A percentile compares a stretch with the other conserved stretches of the same genome.
These are phyloP conservation scores for Sprattus sprattus DNA, from an alignment of 2,113 vertebrate species.

Conservation along the genomic window DNA sequence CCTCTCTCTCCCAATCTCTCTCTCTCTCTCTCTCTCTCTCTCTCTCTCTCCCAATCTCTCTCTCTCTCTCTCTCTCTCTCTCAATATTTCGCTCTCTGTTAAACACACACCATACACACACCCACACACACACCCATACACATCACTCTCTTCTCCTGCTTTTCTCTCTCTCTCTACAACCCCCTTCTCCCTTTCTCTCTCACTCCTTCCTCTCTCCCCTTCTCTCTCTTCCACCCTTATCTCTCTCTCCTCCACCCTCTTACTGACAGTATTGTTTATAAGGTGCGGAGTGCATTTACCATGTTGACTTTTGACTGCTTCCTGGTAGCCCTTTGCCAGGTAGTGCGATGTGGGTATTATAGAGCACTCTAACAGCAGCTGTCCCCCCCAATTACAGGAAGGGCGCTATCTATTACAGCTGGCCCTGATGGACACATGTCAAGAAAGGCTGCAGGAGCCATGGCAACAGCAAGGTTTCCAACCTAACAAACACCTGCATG, in stretches of 20 bases:
- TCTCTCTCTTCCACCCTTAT: not conserved
- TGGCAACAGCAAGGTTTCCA: not conserved
- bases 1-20: not conserved
- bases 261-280: not conserved
- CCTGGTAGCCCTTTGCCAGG: slow-evolving; percentile 35
- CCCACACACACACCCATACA: not conserved
- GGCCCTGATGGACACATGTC: slow-evolving; percentile 27
- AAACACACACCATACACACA: not conserved
- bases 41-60: not conserved
- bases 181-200: not conserved
- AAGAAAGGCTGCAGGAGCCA: not conserved
- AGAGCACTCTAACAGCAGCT: slow-evolving; percentile 37
- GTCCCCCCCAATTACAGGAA: slow-evolving; percentile 59
- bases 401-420: slow-evolving; percentile 54
- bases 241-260: not conserved
- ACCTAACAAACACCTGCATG: slow-evolving; percentile 6
- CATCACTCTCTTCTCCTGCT: not conserved
- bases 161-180: slow-evolving; percentile 5
- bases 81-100: not conserved
- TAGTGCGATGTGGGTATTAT: slow-evolving; percentile 43
- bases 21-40: not conserved
- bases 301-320: slow-evolving; percentile 23
- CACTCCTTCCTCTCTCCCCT: not conserved
- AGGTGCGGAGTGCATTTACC: not conserved
- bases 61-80: not conserved